Percentiles rank a stretch among this genome's conserved stretches.
Conservation (phyloP, 2,113 vertebrate genomes). For the Tetraodon nigroviridis region DNA sequence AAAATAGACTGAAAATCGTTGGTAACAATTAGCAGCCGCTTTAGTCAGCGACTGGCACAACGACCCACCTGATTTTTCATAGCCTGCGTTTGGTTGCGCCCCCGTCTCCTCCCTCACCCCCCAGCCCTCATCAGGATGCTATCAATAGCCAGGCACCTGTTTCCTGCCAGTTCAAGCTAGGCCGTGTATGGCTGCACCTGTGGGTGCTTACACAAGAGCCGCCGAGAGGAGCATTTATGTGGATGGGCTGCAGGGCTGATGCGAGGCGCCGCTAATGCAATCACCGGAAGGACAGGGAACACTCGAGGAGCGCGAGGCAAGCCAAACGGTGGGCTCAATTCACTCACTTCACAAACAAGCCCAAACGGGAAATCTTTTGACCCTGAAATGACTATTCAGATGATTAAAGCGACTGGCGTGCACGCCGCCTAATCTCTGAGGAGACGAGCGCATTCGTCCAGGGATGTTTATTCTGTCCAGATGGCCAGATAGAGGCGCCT, state of each 20-base stretch:
- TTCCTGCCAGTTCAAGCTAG: constrained; percentile 66
- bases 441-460: constrained; percentile 22
- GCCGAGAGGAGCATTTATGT: constrained; percentile 52
- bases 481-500: constrained; percentile 9
- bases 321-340: constrained; percentile 57
- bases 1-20: constrained; percentile 65
- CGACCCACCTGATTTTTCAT: constrained; percentile 70
- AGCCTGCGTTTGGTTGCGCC: constrained; percentile 35
- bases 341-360: constrained; percentile 57
- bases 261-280: constrained; percentile 60
- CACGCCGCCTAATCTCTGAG: constrained; percentile 18
- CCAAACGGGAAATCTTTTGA: constrained; percentile 55
- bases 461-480: constrained; percentile 18
- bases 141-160: constrained; percentile 73
- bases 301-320: constrained; percentile 56
- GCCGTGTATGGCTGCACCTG: constrained; percentile 70
- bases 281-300: constrained; percentile 70
- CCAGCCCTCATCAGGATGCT: constrained; percentile 54
- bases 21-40: constrained; percentile 61
- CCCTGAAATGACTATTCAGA: constrained; percentile 51
- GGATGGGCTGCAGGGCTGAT: constrained; percentile 62
- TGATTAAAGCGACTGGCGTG: constrained; percentile 47
- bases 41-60: constrained; percentile 49
- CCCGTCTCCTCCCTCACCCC: background rate
- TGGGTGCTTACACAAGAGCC: constrained; percentile 65